Conservation (phyloP, 2,797 vertebrate species). For the Acrocephalus scirpaceus region DNA sequence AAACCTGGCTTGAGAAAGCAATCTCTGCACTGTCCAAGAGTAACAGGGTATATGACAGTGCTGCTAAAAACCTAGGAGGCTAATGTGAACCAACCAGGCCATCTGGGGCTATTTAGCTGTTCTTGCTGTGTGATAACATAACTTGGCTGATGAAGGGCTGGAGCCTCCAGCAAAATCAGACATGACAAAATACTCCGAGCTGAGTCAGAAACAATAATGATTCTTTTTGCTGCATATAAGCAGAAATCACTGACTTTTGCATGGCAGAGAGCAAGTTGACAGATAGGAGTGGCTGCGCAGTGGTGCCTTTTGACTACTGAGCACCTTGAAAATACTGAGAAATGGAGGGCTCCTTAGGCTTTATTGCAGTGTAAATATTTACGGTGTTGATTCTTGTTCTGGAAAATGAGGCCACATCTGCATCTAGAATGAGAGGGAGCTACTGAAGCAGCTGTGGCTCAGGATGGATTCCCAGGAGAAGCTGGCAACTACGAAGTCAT, state of each 20-base stretch:
- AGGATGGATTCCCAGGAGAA: background rate
- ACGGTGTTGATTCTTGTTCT: background rate
- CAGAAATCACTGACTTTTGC: background rate
- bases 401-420: background rate
- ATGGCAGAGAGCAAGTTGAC: background rate
- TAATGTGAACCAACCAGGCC: background rate
- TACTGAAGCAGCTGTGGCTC: background rate
- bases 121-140: conserved; percentile 25
- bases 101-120: conserved; percentile 58
- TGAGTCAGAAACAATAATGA: conserved; percentile 32
- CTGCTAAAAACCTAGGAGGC: background rate
- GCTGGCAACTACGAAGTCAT: background rate
- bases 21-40: background rate
- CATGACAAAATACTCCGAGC: conserved; percentile 12
- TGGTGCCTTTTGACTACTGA: background rate
- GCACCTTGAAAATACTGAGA: background rate
- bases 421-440: background rate
- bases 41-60: background rate
- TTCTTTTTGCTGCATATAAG: background rate
- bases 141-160: conserved; percentile 7
- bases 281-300: background rate
- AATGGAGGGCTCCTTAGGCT: background rate
- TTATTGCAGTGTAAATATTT: background rate
- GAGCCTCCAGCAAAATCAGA: conserved; percentile 50
- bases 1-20: background rate